Evolutionary conservation across 2,113 vertebrate genomes (phyloP).

Genomic region (Chaetops frenatus): DNA sequence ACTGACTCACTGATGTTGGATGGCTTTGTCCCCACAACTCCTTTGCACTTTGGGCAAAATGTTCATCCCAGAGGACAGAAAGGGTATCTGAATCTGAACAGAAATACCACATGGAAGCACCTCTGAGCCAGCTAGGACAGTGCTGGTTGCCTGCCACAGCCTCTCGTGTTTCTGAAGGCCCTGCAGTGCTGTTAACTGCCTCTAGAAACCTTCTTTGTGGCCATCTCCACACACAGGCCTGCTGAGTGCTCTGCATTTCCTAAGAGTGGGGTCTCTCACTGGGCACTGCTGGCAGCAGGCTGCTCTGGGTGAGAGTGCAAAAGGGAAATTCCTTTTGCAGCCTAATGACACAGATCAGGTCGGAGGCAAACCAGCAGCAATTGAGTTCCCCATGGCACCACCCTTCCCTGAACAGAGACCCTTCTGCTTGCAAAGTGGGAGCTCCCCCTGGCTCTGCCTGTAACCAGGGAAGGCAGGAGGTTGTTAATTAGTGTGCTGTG

Average conservation of each 20-base stretch:
- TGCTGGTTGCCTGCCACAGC: background rate
- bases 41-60: background rate
- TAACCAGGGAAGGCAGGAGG: background rate
- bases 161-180: background rate
- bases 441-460: background rate
- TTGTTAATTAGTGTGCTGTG: background rate
- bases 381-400: accelerated
- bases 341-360: background rate
- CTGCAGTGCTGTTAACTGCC: background rate
- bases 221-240: background rate
- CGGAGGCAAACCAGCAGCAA: background rate
- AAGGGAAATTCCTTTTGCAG: background rate
- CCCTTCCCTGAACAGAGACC: background rate
- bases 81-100: background rate
- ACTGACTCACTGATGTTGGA: background rate
- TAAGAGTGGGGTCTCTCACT: background rate
- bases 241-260: background rate
- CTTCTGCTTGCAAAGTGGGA: background rate
- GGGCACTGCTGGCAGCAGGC: background rate
- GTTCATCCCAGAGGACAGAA: background rate
- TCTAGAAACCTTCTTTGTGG: background rate
- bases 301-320: background rate
- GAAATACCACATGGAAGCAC: background rate
- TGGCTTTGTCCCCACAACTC: background rate
- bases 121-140: background rate